These are phyloP conservation scores for Aldabrachelys gigantea DNA, from an alignment of 2,113 vertebrate genomes.

Conservation along the genomic window DNA sequence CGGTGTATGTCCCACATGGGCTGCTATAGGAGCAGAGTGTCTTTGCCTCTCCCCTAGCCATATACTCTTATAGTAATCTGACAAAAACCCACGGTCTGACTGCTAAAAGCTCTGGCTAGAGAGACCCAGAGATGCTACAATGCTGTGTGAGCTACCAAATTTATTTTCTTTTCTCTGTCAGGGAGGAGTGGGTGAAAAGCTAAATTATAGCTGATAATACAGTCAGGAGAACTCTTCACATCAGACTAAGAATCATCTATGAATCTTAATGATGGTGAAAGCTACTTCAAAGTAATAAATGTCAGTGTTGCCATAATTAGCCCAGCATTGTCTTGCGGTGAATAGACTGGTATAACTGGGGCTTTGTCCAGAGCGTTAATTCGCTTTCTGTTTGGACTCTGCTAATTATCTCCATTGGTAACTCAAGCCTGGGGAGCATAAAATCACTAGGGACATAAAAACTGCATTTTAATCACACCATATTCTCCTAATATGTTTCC, in stretches of 20 bases:
- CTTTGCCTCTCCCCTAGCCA: constrained; percentile 30
- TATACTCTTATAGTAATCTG: neutral
- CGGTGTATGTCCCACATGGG: neutral
- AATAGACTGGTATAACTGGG: constrained; percentile 62
- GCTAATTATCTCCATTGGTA: constrained; percentile 78
- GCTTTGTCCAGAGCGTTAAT: constrained; percentile 75
- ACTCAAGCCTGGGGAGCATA: constrained; percentile 44
- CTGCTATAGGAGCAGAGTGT: constrained; percentile 8
- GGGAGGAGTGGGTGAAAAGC: constrained; percentile 36
- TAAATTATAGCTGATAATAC: constrained; percentile 53
- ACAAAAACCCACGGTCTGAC: neutral
- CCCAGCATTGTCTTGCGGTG: constrained; percentile 63
- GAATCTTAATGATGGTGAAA: constrained; percentile 66
- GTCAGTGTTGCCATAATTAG: constrained; percentile 73
- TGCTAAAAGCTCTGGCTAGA: neutral
- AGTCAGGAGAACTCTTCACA: constrained; percentile 54
- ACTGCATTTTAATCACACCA: constrained; percentile 51
- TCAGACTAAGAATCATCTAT: constrained; percentile 48
- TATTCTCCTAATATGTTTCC: constrained; percentile 65
- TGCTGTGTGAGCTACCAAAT: neutral
- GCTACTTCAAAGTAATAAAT: constrained; percentile 60
- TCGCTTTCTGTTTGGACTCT: constrained; percentile 74
- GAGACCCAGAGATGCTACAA: neutral
- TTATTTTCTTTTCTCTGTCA: neutral
- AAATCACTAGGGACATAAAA: constrained; percentile 41